Base-by-base conservation (phyloP, 2,113 vertebrate genomes). In the Lasiurus cinereus region DNA sequence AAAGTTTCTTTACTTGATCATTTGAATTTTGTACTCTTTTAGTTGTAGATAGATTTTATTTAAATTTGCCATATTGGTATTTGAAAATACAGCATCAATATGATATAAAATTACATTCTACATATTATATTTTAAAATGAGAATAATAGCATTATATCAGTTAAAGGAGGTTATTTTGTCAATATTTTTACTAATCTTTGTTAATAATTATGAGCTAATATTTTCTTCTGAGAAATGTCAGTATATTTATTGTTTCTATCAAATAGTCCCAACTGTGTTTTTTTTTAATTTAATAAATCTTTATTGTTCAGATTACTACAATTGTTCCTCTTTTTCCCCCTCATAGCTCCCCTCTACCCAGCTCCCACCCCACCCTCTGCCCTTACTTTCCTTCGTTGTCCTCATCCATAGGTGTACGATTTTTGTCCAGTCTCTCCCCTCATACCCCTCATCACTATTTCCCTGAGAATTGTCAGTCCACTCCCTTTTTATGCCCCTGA, bases 1-100 rank as follows among this genome's bases (percentile, higher is more conserved):
- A 82, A 96, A 69, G 5, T 89, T 94, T 93, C 33, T 95, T 93
- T 92, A 76, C 90, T 66, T 85, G 59, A 39, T 88, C 19, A 91
- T 74, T 91, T 93, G 36, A 76, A 82, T 89, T 85, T 21, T 3
- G 3, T 91, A 39, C 39, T 91, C 33, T 84, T 78, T 84, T 78
- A 91, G 88, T 76, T 97, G 36, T 94, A 27, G 24, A 22, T 76
- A 80, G 79, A 73, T 79, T 96, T 83, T 73, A 50, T 73, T 92
- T 91, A 88, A 88, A 85, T 84, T 59, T 67, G 27, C 52, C 78
- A 77, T 77, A 8, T 88, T 94, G 56, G 21, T 66, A 94, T 93
- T 93, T 91, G 50, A 93, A 85, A 91, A 76, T 91, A 31, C 36
- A 96, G 21, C 72, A 82, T 80, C 78, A 91, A 87, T 43, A 76